These are phyloP conservation scores for Brachyhypopomus gauderio DNA, from an alignment of 2,113 vertebrate genomes.

Conservation along the genomic window DNA sequence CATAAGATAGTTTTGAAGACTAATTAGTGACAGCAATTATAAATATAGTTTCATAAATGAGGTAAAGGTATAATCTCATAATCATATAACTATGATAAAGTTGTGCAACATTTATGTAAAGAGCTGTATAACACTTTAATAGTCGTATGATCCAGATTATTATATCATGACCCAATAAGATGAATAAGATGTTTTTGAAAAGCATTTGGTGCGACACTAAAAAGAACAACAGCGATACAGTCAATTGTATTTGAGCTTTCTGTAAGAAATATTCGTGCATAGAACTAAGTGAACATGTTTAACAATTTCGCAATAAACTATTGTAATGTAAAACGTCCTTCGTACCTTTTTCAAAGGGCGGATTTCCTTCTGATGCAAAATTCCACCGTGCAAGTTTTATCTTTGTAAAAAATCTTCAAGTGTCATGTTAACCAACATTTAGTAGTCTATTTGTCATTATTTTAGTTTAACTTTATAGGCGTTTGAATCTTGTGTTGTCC, in stretches of 20 bases:
- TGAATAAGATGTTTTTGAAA: background rate
- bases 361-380: conserved; percentile 16
- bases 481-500: conserved; percentile 1
- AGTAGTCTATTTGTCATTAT: background rate
- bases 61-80: background rate
- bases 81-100: background rate
- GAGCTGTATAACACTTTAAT: background rate
- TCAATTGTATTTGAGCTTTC: background rate
- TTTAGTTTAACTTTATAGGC: background rate
- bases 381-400: conserved; percentile 28
- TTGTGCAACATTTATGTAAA: background rate
- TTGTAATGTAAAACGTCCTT: background rate
- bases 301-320: background rate
- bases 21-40: background rate
- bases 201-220: background rate
- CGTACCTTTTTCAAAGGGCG: conserved; percentile 17
- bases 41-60: background rate
- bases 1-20: background rate
- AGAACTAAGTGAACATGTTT: background rate
- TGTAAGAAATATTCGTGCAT: background rate
- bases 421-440: background rate
- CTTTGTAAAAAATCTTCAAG: background rate
- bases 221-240: background rate
- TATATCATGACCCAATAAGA: background rate
- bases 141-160: background rate